phyloP scores from a whole-genome alignment of 2,113 vertebrate genomes.

The Paracanthobrama guichenoti region DNA sequence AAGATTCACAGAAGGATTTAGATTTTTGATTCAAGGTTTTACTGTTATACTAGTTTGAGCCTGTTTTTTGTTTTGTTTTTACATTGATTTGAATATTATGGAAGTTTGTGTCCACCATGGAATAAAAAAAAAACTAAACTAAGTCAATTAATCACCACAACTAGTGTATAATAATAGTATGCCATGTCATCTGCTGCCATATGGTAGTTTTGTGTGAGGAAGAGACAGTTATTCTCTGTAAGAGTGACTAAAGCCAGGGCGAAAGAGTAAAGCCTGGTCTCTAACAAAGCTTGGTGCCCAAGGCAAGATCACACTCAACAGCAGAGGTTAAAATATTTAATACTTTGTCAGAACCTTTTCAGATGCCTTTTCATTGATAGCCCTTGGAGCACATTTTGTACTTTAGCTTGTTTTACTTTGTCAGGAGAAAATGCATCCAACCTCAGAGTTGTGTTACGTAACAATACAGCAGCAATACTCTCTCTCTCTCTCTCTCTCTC shows the following conservation, averaged over 20 bases:
- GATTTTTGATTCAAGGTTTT: not conserved
- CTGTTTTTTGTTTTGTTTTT: not conserved
- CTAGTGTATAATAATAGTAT: not conserved
- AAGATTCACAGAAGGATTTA: not conserved
- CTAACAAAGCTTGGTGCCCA: not conserved
- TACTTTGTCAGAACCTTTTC: constrained; percentile 51
- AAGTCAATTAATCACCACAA: too few species aligned
- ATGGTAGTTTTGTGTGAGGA: not conserved
- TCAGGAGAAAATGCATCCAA: not conserved
- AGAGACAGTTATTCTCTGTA: not conserved
- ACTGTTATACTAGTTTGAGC: not conserved
- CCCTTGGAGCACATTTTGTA: constrained; percentile 44
- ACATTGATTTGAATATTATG: too few species aligned
- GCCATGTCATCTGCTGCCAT: not conserved
- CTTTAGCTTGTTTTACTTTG: constrained; percentile 41
- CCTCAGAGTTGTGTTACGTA: constrained; percentile 30
- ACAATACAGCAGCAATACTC: not conserved
- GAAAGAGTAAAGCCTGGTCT: not conserved
- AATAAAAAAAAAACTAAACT: too few species aligned
- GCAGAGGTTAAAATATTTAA: constrained; percentile 50
- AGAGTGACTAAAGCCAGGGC: not conserved
- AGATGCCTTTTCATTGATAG: constrained; percentile 49
- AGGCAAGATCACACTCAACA: constrained; percentile 47
- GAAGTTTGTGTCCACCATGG: too few species aligned
- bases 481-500: not conserved